These are phyloP conservation scores for Prionace glauca DNA, from an alignment of 2,797 vertebrate species.

Conservation along the genomic window DNA sequence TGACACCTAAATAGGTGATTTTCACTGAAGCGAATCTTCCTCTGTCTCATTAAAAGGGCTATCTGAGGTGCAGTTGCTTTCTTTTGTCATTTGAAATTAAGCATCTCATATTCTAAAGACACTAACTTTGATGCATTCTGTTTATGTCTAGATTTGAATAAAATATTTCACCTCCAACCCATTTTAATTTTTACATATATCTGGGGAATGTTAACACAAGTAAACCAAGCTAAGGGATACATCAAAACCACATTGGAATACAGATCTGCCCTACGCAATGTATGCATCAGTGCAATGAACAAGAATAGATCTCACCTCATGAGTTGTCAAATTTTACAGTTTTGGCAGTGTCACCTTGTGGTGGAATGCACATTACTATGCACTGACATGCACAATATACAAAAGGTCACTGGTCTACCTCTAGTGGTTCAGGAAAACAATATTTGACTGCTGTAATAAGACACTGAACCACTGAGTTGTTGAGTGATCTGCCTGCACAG, in stretches of 20 bases:
- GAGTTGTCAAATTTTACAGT: neutral
- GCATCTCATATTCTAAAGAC: neutral
- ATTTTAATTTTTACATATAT: neutral
- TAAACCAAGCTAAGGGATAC: neutral
- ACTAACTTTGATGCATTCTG: neutral
- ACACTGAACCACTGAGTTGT: neutral
- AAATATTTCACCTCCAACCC: neutral
- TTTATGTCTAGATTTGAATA: neutral
- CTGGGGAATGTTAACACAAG: neutral
- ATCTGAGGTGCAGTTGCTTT: neutral
- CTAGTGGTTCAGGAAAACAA: neutral
- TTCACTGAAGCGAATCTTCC: neutral
- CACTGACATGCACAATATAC: neutral
- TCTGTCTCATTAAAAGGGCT: neutral
- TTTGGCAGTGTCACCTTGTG: neutral
- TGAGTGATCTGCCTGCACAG: neutral
- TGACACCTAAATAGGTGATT: neutral
- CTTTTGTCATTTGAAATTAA: neutral
- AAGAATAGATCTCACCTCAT: neutral
- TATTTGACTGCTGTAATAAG: neutral
- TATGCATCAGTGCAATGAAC: neutral
- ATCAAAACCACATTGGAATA: neutral
- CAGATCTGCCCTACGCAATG: neutral
- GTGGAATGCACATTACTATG: neutral
- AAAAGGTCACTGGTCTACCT: neutral